A percentile compares a stretch with the other conserved stretches of the same genome.
Evolutionary conservation across 2,113 vertebrate genomes (phyloP).

Genomic region (Mellivora capensis): DNA sequence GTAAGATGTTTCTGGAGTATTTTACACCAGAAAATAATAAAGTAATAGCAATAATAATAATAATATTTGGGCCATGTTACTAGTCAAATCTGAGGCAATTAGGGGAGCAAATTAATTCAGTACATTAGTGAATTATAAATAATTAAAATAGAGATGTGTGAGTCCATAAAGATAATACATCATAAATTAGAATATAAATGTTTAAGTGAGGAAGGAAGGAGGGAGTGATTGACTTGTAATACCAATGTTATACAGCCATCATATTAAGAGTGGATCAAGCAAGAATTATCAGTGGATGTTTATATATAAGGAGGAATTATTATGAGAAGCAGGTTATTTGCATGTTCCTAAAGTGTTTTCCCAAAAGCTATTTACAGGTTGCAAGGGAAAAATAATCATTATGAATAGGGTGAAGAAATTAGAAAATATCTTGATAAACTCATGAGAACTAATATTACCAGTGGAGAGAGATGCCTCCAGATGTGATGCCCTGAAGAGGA

Average conservation of each 20-base stretch:
- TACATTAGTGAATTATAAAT: not conserved
- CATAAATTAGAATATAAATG: not conserved
- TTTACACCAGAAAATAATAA: not conserved
- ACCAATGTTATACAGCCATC: not conserved
- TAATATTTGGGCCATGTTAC: not conserved
- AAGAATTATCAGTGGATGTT: not conserved
- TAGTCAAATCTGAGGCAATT: not conserved
- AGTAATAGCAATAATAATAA: not conserved
- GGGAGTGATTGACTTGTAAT: not conserved
- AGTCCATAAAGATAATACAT: not conserved
- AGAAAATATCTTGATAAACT: not conserved
- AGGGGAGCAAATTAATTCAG: not conserved
- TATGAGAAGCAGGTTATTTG: not conserved
- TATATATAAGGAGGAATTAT: not conserved
- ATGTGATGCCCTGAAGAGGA: not conserved
- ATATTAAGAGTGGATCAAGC: not conserved
- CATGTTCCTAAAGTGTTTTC: not conserved
- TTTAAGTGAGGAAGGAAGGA: not conserved
- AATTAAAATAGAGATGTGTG: not conserved
- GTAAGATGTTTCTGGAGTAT: not conserved
- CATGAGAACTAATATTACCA: not conserved
- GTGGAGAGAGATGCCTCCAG: not conserved
- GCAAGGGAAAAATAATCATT: not conserved
- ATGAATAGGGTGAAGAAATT: not conserved
- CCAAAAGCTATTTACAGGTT: not conserved